phyloP scores from a whole-genome alignment of 2,113 vertebrate genomes.

The Pteropus alecto region DNA sequence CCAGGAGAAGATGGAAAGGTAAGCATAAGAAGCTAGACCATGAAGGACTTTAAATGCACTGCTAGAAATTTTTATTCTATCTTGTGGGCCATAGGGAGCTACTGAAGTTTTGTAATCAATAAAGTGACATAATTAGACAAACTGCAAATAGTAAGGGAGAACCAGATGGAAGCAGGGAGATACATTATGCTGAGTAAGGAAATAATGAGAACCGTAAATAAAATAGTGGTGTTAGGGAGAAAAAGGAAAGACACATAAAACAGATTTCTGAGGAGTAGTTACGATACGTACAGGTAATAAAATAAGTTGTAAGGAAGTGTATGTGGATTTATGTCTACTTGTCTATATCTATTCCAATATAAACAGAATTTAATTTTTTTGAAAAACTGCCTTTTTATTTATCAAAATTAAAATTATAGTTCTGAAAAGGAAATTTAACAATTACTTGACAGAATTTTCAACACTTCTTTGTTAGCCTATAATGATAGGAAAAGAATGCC shows the following conservation, averaged over 20 bases:
- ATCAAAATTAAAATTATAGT: not conserved
- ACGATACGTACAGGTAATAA: not conserved
- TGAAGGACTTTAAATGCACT: not conserved
- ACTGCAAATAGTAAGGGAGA: not conserved
- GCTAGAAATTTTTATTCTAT: not conserved
- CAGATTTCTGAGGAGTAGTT: not conserved
- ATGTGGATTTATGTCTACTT: not conserved
- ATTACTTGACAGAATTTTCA: not conserved
- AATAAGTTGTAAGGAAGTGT: not conserved
- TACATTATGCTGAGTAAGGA: not conserved
- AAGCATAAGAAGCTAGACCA: not conserved
- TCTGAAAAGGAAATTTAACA: not conserved
- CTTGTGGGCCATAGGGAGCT: not conserved
- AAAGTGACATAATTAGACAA: not conserved
- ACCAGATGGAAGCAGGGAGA: not conserved
- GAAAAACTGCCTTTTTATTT: not conserved
- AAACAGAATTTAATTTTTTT: slow-evolving; percentile 7
- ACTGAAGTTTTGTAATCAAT: not conserved
- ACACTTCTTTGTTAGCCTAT: not conserved
- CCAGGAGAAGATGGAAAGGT: not conserved
- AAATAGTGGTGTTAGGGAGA: not conserved
- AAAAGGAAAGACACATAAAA: not conserved
- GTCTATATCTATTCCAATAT: not conserved
- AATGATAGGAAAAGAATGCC: not conserved
- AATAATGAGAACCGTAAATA: not conserved